phyloP scores from a whole-genome alignment of 2,888 invertebrate genomes.

The Crossocerus cetratus region DNA sequence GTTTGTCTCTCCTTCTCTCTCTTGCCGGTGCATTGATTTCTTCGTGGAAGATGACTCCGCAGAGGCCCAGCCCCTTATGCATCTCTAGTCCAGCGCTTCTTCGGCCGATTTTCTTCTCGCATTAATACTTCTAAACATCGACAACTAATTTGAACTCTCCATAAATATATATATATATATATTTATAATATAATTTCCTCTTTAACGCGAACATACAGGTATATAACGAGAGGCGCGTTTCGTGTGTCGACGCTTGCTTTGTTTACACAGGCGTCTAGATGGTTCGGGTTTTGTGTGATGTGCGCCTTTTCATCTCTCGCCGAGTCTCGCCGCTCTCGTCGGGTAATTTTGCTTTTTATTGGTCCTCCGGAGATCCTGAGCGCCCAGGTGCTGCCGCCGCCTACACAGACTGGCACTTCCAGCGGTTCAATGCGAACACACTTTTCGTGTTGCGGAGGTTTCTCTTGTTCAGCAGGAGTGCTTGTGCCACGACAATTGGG shows the following conservation, averaged over 20 bases:
- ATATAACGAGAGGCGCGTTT: not conserved
- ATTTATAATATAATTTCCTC: constrained; percentile 13
- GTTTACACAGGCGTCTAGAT: not conserved
- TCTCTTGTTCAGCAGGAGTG: too few species aligned
- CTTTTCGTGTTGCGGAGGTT: too few species aligned
- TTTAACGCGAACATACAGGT: constrained; percentile 20
- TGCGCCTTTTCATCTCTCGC: not conserved
- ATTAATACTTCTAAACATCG: constrained; percentile 59
- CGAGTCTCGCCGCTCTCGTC: not conserved
- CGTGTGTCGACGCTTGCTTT: not conserved
- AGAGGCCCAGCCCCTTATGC: constrained; percentile 68
- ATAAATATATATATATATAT: constrained; percentile 32
- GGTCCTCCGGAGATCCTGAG: not conserved
- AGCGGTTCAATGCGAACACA: too few species aligned
- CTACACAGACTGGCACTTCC: too few species aligned
- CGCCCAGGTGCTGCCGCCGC: too few species aligned
- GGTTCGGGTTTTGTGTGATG: not conserved
- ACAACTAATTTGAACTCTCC: constrained; percentile 39
- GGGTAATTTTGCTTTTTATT: constrained; percentile 1
- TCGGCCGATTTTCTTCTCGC: constrained; percentile 13
- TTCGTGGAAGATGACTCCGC: constrained; percentile 13
- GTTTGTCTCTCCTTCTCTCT: not conserved
- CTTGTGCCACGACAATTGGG: too few species aligned
- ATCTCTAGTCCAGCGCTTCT: not conserved
- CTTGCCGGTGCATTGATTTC: not conserved